Base-by-base conservation (phyloP, 2,797 vertebrate species). In the Muscicapa comitata region DNA sequence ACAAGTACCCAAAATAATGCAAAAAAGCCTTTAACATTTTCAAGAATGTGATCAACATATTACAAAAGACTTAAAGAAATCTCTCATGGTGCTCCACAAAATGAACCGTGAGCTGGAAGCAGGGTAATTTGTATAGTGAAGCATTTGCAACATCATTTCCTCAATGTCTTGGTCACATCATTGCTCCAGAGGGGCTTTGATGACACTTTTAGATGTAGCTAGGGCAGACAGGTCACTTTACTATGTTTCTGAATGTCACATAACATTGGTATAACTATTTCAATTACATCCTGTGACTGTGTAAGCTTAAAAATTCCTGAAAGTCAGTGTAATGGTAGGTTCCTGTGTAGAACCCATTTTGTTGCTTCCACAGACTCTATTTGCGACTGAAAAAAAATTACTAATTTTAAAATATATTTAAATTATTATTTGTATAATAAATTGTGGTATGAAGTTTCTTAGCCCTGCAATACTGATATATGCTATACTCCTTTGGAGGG, bases 381-480 rank as follows among this genome's bases (percentile, higher is more conserved):
- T 73, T 76, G 33, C n/a, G 75, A 43, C n/a, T 3, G 4, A 31
- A 47, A 51, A 65, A 48, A 53, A 40, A n/a, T 71, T 81, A 25
- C 18, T 42, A 10, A 47, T 80, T 70, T 65, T 2, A 19, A 50
- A 82, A 67, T 7, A 28, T 7, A 24, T 43, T 68, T 53, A 67
- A 59, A 50, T 67, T 55, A 10, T 53, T 31, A 59, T 74, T 90
- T 66, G 6, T 58, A 6, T 55, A 26, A 57, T 57, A 59, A 73
- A 54, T 53, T 51, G 11, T 3, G 3, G 6, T 57, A 29, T n/a
- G 12, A 79, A 40, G 5, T 50, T 89, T 89, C 79, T 58, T 78
- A n/a, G 17, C 28, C 26, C 3, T 58, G 42, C 18, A 21, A 3
- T 55, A 29, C 2, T 50, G 55, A 17, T 17, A 35, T 0, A 0